Evolutionary conservation across 2,888 invertebrate species (phyloP), one percentile per base, ranked within the genome.

Genomic region (Anoplius nigerrimus): DNA sequence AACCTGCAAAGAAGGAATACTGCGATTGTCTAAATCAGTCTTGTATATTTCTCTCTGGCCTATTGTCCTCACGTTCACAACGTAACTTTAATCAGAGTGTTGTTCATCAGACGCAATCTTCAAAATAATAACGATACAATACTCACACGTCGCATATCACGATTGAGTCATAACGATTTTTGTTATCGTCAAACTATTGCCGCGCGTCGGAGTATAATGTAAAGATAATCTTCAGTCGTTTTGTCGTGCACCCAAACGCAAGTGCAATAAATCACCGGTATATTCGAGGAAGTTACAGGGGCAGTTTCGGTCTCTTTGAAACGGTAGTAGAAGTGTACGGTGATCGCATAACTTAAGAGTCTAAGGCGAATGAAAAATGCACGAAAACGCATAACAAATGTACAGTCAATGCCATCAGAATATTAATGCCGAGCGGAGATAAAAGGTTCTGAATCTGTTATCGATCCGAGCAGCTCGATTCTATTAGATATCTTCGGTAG

Each of bases 11-110:
- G 57, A 45, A 65, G 45, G 61, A 63, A 58, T 78, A 56, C 79
- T 78, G 75, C 71, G 75, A 75, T 78, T 77, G 66, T 72, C 69
- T 78, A 69, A 64, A 71, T 71, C 27, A 62, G 51, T 51, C 54
- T 56, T 45, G 58, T 46, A 54, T 65, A 61, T 65, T 61, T 74
- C 34, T 62, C 65, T 18, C 63, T 56, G 75, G 58, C 65, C 69
- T 65, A 61, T 62, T 51, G 57, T 62, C 34, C 22, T 64, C 59
- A 63, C 57, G 6, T 54, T 51, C 43, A 16, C 27, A 56, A 0
- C 11, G 48, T 54, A 5, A 43, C 16, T 8, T 22, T 59, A 34
- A n/a, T 20, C 11, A 21, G 43, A 51, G 53, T 20, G 22, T 56
- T 34, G 2, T 34, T 34, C 34, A 34, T 2, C 34, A 11, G 8